A percentile compares a stretch with the other conserved stretches of the same genome.
Conservation (phyloP, 2,888 invertebrate species). For the Spisula subtruncata region DNA sequence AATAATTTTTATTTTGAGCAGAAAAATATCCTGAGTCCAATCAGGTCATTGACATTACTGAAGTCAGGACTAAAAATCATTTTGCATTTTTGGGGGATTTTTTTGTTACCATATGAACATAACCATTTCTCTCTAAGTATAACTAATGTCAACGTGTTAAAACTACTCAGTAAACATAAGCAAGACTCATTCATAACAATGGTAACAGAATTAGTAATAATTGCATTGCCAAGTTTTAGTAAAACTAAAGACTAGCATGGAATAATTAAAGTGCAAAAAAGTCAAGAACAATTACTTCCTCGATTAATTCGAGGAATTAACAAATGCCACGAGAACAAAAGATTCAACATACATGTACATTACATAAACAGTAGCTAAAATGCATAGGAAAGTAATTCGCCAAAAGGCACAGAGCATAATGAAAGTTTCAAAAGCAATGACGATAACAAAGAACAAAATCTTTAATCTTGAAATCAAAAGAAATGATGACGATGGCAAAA, state of each 20-base stretch:
- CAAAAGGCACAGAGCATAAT: not conserved
- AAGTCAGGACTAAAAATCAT: not conserved
- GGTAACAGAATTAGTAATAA: slow-evolving; percentile 18
- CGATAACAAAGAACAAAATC: not conserved
- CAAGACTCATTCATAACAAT: slow-evolving; percentile 14
- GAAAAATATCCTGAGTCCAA: no score
- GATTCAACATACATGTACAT: not conserved
- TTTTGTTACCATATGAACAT: not conserved
- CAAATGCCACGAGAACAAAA: not conserved
- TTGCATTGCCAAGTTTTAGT: slow-evolving; percentile 11
- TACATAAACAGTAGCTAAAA: not conserved
- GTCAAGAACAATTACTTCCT: not conserved
- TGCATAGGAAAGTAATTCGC: not conserved
- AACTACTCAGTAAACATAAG: slow-evolving; percentile 1
- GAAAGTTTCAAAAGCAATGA: not conserved
- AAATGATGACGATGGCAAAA: not conserved
- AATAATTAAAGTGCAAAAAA: slow-evolving; percentile 3
- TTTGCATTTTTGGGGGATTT: not conserved
- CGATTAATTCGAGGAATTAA: not conserved
- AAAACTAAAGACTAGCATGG: not conserved
- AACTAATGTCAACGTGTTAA: slow-evolving; percentile 18
- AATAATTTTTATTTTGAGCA: no score
- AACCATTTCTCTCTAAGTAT: slow-evolving; percentile 2
- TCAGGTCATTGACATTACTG: not conserved
- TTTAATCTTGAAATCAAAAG: not conserved